Conservation (phyloP, 2,113 vertebrate species). For the Pomatostomus ruficeps region DNA sequence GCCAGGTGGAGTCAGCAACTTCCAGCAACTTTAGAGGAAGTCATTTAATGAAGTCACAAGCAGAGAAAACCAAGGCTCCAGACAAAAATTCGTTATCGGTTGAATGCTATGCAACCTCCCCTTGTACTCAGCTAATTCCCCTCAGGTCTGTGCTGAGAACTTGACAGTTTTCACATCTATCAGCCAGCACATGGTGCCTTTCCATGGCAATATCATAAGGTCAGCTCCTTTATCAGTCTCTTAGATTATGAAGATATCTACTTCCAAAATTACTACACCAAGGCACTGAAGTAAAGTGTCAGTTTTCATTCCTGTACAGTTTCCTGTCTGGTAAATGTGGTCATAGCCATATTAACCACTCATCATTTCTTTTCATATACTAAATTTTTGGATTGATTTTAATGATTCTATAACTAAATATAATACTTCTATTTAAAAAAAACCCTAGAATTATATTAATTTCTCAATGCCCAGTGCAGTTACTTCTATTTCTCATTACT, state of each 20-base stretch:
- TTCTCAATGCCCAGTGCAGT: background rate
- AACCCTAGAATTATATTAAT: background rate
- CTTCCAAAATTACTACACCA: background rate
- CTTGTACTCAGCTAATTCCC: background rate
- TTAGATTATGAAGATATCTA: background rate
- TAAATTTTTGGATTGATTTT: background rate
- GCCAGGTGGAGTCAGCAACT: background rate
- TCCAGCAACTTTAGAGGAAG: background rate
- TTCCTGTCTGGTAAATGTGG: background rate
- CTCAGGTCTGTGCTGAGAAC: background rate
- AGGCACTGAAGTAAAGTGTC: background rate
- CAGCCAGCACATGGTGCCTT: background rate
- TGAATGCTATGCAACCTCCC: background rate
- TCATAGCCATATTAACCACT: background rate
- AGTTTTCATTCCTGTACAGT: background rate
- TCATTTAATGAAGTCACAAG: background rate
- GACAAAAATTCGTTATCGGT: background rate
- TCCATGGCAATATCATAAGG: background rate
- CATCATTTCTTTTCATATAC: background rate
- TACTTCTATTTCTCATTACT: background rate
- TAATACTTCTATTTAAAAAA: background rate
- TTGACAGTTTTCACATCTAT: background rate
- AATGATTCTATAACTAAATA: background rate
- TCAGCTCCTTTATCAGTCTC: background rate
- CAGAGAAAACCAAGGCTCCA: background rate